These are phyloP conservation scores for Ophiothrix spiculata DNA, from an alignment of 35 echinoderm and acorn worm genomes.

Conservation along the genomic window DNA sequence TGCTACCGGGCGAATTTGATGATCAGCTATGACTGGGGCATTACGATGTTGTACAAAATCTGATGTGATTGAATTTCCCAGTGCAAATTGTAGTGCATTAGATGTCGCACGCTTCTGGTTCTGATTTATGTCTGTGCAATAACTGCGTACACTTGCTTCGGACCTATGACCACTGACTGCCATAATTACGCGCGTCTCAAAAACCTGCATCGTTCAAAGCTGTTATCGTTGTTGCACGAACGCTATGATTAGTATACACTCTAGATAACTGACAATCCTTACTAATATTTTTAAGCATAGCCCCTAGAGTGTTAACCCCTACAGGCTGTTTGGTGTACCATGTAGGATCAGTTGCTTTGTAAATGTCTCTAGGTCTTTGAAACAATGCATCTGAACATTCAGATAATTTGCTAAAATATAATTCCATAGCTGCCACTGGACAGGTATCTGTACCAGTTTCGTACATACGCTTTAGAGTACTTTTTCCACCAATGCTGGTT, in stretches of 20 bases:
- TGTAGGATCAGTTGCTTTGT: background rate
- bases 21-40: no score
- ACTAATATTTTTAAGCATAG: conserved; percentile 11
- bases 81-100: background rate
- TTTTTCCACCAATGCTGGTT: background rate
- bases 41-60: no score
- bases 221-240: conserved; percentile 25
- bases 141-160: background rate
- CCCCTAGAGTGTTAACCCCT: background rate
- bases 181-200: conserved; percentile 1
- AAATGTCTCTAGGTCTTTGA: background rate
- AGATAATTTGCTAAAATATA: background rate
- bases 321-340: conserved; percentile 33
- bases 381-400: background rate
- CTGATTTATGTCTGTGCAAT: background rate
- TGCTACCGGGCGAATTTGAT: no score
- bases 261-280: conserved; percentile 1
- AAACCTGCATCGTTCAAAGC: background rate
- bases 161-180: conserved; percentile 20
- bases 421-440: background rate
- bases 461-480: background rate
- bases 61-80: no score
- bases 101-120: background rate
- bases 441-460: background rate
- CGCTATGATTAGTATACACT: conserved; percentile 28